Evolutionary conservation across 2,888 invertebrate genomes (phyloP), one percentile per base, ranked within the genome.

Genomic region (Hyles lineata): DNA sequence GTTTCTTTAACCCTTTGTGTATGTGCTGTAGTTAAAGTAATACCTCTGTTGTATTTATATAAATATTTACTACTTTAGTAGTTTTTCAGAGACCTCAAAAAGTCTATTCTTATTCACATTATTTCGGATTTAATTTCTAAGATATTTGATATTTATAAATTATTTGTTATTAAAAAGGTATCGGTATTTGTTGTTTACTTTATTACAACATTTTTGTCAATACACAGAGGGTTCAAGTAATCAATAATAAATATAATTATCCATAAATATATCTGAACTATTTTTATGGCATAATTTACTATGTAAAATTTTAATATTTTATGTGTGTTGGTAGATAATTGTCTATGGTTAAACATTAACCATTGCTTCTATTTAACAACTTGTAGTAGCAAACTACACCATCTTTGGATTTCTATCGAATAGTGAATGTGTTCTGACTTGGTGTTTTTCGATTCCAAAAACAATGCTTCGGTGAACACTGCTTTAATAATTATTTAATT

Each of bases 401-500:
- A 17, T 21, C 50, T 67, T 50, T 25, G 67, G 43, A 67, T 67
- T 67, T 50, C 1, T 67, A 23, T 67, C 50, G 23, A 23, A 23
- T 35, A 50, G 67, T 50, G 17, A 43, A 50, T 67, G 21, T 21
- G 11, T 35, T 63, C 9, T 17, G 50, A 67, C 67, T 50, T 50
- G 25, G 50, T 67, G 67, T 67, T 67, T 29, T 67, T 67, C 67
- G 43, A 67, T 25, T 67, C 50, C 50, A 67, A 43, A 50, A 67
- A 50, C 43, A 67, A 50, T 67, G 67, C 67, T 67, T 67, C 50
- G 67, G 67, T 67, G 67, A 67, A 67, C 67, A 67, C 67, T 70
- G 72, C 62, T 76, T 72, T 63, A 73, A 63, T 63, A 73, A 63
- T 71, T 32, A 67, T 63, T 63, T 43, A 67, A 67, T 74, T 50